Conservation (phyloP, 2,888 invertebrate species). For the Prostheceraeus crozeri region DNA sequence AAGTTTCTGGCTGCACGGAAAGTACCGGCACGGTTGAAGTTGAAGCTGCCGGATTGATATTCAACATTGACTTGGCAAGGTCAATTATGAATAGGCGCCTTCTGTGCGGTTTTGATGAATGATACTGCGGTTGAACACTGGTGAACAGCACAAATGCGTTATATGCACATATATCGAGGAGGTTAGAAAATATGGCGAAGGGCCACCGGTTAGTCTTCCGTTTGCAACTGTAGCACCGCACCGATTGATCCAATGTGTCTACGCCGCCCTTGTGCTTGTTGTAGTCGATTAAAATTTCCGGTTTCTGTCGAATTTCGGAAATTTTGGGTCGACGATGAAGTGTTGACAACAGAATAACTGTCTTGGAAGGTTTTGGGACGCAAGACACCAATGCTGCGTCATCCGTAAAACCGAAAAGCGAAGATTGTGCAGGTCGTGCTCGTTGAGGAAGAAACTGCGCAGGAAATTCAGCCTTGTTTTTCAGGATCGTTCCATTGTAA, state of each 20-base stretch:
- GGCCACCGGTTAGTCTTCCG: conserved; percentile 25
- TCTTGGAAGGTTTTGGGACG: conserved; percentile 11
- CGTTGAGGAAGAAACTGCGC: conserved; percentile 17
- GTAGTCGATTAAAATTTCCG: conserved; percentile 13
- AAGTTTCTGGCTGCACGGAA: too few relatives aligned
- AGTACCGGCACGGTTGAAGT: too few relatives aligned
- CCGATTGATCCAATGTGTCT: conserved; percentile 16
- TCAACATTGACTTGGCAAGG: conserved; percentile 12
- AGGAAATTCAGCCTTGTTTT: conserved; percentile 23
- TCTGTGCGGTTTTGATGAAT: conserved; percentile 8
- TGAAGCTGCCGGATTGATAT: too few relatives aligned
- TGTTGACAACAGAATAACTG: conserved; percentile 24
- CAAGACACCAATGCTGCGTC: conserved; percentile 11
- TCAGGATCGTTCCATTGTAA: conserved; percentile 12
- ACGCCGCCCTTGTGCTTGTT: conserved; percentile 20
- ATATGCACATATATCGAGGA: conserved; percentile 3
- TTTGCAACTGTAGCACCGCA: conserved; percentile 20
- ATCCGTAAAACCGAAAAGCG: conserved; percentile 18
- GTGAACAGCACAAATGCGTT: conserved; percentile 22
- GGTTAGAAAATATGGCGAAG: conserved; percentile 20
- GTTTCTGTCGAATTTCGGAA: conserved; percentile 18
- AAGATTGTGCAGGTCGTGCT: conserved; percentile 11
- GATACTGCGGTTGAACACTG: conserved; percentile 6
- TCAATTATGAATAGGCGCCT: conserved; percentile 14
- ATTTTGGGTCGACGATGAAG: not conserved